Base-by-base conservation (phyloP, 2,113 vertebrate species). In the Edolisoma coerulescens region DNA sequence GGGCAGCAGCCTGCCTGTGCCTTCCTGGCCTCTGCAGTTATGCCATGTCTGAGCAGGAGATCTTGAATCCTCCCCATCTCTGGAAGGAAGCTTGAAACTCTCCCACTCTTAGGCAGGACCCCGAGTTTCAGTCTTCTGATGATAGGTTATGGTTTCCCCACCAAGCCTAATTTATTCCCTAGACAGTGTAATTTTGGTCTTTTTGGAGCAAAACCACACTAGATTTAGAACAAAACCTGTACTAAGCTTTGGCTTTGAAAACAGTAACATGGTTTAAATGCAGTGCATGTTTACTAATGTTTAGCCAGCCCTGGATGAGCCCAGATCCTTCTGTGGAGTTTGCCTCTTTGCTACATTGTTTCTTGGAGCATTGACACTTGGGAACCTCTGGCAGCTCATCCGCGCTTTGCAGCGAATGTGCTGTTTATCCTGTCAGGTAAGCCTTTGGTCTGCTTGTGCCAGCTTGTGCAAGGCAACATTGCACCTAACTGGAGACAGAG, bases 91-190 rank as follows among this genome's bases (percentile, higher is more conserved):
- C 47, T 16, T 69, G n/a, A 20, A 81, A 19, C 39, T 83, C 83
- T 56, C n/a, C 91, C 44, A 20, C 84, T 82, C 65, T 54, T 89
- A 78, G 52, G 91, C 4, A 5, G 92, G 71, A 68, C 91, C 49
- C 41, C 0, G 3, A 59, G 26, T 91, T 94, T 78, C 69, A 73
- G 28, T 70, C 41, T 16, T 87, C 69, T 16, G 35, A 18, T 65
- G 73, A 93, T 32, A 95, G 84, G 33, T 37, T 92, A 42, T 89
- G 79, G 68, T 92, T 95, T 94, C 75, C 78, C 85, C 70, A n/a
- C 57, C n/a, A 87, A 61, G 49, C 41, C 61, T 76, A 42, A 81
- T 89, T 94, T 92, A 81, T 93, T 94, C 69, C 44, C 45, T 49
- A 57, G 52, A 75, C 69, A 8, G 16, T 95, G 73, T 90, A 83